Evolutionary conservation across 2,113 vertebrate genomes (phyloP), one percentile per base, ranked within the genome.

Genomic region (Mus spicilegus): DNA sequence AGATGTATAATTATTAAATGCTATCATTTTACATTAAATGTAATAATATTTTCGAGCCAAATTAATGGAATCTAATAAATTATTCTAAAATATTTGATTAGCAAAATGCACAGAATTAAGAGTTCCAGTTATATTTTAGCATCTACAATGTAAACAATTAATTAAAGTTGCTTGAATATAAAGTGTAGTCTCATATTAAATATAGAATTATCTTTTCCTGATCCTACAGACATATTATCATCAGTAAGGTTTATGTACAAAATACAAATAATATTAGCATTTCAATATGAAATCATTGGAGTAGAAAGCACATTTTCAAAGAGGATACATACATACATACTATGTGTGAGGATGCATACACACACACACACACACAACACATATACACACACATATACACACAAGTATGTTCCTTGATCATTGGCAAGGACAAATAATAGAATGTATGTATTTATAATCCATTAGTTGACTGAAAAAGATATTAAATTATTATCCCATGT

Each of bases 111-210:
- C 22, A 81, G 28, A 70, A 22, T 46, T 67, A 89, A 86, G 22
- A 70, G 19, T 78, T 85, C 56, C 54, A 85, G 93, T 89, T 89
- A 87, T 70, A 85, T 49, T 91, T 93, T 84, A 85, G n/a, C 46
- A 91, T 3, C 22, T 56, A 36, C 12, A 61, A 56, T 54, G 39
- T 72, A 72, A 89, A 91, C 82, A 96, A 73, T 88, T 93, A 36
- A 6, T 5, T 30, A 73, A 46, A 49, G 14, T 51, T 73, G 46
- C 30, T 73, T 46, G 28, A 11, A 65, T 70, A 87, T 63, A 72
- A 46, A 78, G 7, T 49, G 13, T 46, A 91, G 12, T 89, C 22
- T 11, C 77, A 11, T 89, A 84, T 33, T 89, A n/a, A 89, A 93
- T 91, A 56, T 1, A 72, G 14, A 33, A 13, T 63, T 13, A 33